phyloP scores from a whole-genome alignment of 23 tunicate species.

The Styela clava region DNA sequence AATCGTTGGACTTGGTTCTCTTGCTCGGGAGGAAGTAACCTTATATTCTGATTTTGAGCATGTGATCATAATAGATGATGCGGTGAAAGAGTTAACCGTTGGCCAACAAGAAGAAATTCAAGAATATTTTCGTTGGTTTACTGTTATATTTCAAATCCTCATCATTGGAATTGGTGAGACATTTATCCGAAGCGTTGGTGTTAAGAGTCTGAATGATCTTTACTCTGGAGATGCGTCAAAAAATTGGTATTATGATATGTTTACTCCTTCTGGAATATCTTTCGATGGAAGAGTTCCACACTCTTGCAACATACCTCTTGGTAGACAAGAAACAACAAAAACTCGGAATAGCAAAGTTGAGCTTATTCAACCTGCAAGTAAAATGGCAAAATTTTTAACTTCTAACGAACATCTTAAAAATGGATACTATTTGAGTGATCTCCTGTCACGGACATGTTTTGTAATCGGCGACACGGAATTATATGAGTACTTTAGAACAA shows the following conservation, averaged over 20 bases:
- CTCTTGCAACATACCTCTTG: constrained; percentile 33
- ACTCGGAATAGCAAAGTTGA: constrained; percentile 16
- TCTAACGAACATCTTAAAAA: constrained; percentile 6
- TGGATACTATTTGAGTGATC: constrained; percentile 30
- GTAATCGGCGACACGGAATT: constrained; percentile 22
- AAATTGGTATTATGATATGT: constrained; percentile 33
- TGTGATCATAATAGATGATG: constrained; percentile 30
- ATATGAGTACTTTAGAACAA: constrained; percentile 7
- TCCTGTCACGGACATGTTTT: constrained; percentile 28
- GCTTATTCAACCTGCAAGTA: constrained; percentile 36
- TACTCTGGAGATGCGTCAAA: neutral
- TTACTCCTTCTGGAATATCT: constrained; percentile 28
- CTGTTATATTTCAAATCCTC: constrained; percentile 32
- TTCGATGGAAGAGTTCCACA: constrained; percentile 48
- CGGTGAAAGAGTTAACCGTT: neutral
- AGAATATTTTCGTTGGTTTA: constrained; percentile 41
- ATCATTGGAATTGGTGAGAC: constrained; percentile 39
- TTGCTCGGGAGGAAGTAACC: constrained; percentile 36
- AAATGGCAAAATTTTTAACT: constrained; percentile 34
- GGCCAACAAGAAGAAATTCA: neutral
- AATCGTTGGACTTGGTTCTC: constrained; percentile 40
- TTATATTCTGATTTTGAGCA: constrained; percentile 50
- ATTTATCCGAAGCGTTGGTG: constrained; percentile 31
- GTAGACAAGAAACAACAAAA: constrained; percentile 31
- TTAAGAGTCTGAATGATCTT: constrained; percentile 21